Percentiles rank a stretch among this genome's conserved stretches.
phyloP scores from a whole-genome alignment of 2,113 vertebrate genomes.

The Garra rufa region DNA sequence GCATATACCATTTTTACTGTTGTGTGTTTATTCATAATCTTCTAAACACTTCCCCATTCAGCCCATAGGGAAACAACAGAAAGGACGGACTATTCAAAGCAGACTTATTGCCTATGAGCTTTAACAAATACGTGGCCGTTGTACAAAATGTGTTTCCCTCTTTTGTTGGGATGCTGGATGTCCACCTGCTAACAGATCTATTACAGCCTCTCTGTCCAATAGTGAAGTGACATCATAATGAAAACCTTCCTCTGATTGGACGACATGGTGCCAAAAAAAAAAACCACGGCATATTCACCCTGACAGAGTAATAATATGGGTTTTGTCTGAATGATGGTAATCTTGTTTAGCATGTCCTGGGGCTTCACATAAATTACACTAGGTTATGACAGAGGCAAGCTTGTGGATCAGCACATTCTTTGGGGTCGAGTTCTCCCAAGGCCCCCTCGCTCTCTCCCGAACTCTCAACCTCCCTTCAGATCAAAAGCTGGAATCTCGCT shows the following conservation, averaged over 20 bases:
- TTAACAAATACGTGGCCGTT: conserved; percentile 1
- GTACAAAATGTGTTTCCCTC: neutral
- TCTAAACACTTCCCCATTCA: conserved; percentile 6
- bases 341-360: conserved; percentile 75
- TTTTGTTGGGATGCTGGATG: conserved; percentile 8
- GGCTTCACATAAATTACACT: conserved; percentile 76
- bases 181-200: conserved; percentile 51
- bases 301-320: conserved; percentile 75
- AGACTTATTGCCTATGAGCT: neutral
- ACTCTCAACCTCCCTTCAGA: conserved; percentile 65
- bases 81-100: neutral
- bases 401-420: conserved; percentile 55
- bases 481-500: conserved; percentile 73
- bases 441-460: neutral
- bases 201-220: conserved; percentile 60
- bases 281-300: conserved; percentile 67
- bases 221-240: conserved; percentile 65
- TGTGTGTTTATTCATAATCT: neutral
- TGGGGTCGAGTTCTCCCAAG: conserved; percentile 38
- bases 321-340: conserved; percentile 79
- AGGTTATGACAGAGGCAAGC: conserved; percentile 56
- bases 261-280: conserved; percentile 70
- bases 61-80: neutral
- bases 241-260: conserved; percentile 66
- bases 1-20: conserved; percentile 1